Evolutionary conservation across 2,797 vertebrate species (phyloP).

Genomic region (Hipposideros larvatus): DNA sequence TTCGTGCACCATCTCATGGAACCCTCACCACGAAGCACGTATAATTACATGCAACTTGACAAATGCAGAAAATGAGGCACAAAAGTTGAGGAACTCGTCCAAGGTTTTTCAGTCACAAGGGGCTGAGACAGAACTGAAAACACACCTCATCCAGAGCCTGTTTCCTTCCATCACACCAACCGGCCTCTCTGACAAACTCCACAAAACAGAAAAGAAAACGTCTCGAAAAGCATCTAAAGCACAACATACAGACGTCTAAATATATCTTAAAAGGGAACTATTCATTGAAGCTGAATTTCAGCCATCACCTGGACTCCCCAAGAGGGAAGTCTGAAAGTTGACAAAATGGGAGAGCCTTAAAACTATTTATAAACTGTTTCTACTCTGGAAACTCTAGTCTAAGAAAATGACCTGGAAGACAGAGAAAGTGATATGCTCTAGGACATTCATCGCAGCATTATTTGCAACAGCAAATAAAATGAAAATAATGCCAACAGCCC

Average conservation of each 20-base stretch:
- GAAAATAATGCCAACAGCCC: background rate
- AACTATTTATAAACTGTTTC: background rate
- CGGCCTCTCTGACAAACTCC: background rate
- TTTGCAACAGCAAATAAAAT: background rate
- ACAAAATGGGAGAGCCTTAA: background rate
- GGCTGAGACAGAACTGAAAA: background rate
- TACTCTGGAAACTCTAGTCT: background rate
- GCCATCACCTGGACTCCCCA: background rate
- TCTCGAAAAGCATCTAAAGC: background rate
- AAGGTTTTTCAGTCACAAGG: background rate
- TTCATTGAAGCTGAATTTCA: background rate
- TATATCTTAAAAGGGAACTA: background rate
- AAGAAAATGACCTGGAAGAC: background rate
- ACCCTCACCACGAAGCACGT: background rate
- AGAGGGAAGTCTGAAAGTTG: background rate
- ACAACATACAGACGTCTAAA: background rate
- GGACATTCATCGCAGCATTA: background rate
- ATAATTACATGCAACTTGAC: background rate
- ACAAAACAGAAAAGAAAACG: background rate
- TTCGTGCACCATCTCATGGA: background rate
- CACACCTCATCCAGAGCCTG: background rate
- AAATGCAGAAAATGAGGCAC: background rate
- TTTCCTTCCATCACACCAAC: background rate
- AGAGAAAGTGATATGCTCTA: rapidly evolving
- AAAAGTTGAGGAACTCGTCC: background rate